phyloP scores from a whole-genome alignment of 2,797 vertebrate species.

The Loris lydekkerianus region DNA sequence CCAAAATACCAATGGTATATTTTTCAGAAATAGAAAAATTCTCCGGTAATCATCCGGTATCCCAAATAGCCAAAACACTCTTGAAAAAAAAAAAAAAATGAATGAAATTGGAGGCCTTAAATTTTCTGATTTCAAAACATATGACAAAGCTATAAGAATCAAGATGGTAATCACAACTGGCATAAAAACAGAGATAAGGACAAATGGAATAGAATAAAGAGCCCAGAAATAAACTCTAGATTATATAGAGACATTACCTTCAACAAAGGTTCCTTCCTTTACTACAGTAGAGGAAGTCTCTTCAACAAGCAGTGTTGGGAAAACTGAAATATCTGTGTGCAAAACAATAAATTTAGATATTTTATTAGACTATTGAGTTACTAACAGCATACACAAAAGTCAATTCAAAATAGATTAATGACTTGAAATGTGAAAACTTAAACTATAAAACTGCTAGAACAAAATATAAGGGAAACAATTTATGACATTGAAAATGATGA shows the following conservation, averaged over 20 bases:
- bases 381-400: neutral
- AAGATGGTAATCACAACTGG: neutral
- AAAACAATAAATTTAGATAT: neutral
- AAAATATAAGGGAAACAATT: neutral
- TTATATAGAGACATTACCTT: neutral
- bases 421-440: neutral
- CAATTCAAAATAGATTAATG: neutral
- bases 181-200: neutral
- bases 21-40: neutral
- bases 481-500: neutral
- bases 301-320: neutral
- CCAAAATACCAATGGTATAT: neutral
- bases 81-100: neutral
- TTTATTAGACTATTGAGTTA: neutral
- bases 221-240: neutral
- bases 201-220: neutral
- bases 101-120: neutral
- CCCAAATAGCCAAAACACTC: neutral
- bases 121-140: neutral
- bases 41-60: neutral
- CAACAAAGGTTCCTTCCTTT: neutral
- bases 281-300: neutral
- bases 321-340: neutral
- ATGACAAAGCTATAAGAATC: neutral
- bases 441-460: neutral